A percentile compares a stretch with the other conserved stretches of the same genome.
Conservation (phyloP, 2,888 invertebrate species). For the Augiades crinisus region DNA sequence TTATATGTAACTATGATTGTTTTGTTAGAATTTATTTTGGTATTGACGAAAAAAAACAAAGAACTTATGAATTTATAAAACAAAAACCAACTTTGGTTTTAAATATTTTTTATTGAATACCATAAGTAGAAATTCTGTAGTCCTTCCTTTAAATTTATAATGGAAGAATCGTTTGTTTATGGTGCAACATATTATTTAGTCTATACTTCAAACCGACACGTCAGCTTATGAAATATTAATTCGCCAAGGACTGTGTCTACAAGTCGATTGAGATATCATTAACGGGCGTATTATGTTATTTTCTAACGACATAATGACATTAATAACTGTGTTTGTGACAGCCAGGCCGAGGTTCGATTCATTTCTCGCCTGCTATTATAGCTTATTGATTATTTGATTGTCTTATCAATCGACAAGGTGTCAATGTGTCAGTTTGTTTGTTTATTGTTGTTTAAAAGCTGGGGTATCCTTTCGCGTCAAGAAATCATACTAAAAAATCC, state of each 20-base stretch:
- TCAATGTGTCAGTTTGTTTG: background rate
- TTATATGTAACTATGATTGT: too few species aligned
- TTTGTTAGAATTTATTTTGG: too few species aligned
- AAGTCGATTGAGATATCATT: constrained; percentile 11
- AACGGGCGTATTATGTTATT: constrained; percentile 1
- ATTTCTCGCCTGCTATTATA: background rate
- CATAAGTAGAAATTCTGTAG: too few species aligned
- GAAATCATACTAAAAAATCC: too few species aligned
- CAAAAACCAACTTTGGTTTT: too few species aligned
- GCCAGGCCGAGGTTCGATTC: background rate
- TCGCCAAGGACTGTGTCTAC: background rate
- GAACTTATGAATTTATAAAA: too few species aligned
- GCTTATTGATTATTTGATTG: constrained; percentile 4
- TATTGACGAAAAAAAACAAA: too few species aligned
- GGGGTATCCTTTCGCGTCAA: too few species aligned
- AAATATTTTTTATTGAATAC: too few species aligned
- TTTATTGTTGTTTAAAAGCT: background rate
- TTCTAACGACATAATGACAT: constrained; percentile 4
- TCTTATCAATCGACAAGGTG: background rate
- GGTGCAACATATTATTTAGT: too few species aligned
- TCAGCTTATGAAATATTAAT: constrained; percentile 7
- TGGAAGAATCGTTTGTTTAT: too few species aligned
- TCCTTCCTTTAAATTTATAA: too few species aligned
- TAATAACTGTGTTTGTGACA: background rate
- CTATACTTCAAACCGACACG: constrained; percentile 3